Percentiles rank a stretch among this genome's conserved stretches.
Conservation (phyloP, 2,888 invertebrate species). For the Lamellibrachia columna region DNA sequence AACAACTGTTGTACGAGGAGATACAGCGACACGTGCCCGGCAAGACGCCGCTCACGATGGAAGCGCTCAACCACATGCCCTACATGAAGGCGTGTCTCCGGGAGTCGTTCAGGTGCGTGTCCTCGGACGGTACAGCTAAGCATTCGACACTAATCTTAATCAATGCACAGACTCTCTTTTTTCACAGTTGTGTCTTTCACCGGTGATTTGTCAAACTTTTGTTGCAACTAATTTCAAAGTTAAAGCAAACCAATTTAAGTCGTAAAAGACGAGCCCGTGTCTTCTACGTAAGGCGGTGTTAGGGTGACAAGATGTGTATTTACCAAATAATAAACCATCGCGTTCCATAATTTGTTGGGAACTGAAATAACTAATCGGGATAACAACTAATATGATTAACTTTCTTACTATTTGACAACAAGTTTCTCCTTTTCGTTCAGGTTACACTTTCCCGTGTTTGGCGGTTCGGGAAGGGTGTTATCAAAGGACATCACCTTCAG, state of each 20-base stretch:
- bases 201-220: neutral
- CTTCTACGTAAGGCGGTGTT: neutral
- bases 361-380: neutral
- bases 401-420: neutral
- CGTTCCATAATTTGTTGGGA: neutral
- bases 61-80: conserved; percentile 41
- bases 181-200: neutral
- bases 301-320: neutral
- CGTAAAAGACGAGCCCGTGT: neutral
- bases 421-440: conserved; percentile 25
- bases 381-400: neutral
- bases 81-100: conserved; percentile 52
- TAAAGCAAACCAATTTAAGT: neutral
- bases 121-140: neutral
- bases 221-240: neutral
- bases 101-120: conserved; percentile 47
- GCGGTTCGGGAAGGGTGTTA: conserved; percentile 37
- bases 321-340: neutral
- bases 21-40: conserved; percentile 39
- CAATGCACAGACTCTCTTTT: neutral
- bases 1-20: conserved; percentile 45
- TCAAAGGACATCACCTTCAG: conserved; percentile 37
- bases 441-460: conserved; percentile 38
- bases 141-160: neutral
- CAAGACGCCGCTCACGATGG: conserved; percentile 34